Percentiles rank a stretch among this genome's conserved stretches.
These are phyloP conservation scores for Lithodes maja DNA, from an alignment of 2,888 invertebrate genomes.

Conservation along the genomic window DNA sequence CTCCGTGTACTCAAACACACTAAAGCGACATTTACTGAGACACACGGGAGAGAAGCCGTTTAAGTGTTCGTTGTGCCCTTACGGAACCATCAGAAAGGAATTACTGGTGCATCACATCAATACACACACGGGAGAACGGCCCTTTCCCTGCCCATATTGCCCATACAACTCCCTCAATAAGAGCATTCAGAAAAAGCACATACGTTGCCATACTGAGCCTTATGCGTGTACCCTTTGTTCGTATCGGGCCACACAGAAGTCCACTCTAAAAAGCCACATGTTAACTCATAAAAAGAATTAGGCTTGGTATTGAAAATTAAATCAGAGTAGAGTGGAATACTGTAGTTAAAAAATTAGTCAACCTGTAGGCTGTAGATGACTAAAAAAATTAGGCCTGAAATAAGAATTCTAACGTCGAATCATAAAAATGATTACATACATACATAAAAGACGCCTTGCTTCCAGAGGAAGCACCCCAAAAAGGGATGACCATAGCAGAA, in stretches of 20 bases:
- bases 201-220: constrained; percentile 45
- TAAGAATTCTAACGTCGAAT: too few species aligned
- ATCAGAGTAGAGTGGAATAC: too few species aligned
- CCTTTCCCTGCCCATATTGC: constrained; percentile 42
- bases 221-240: constrained; percentile 40
- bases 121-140: constrained; percentile 55
- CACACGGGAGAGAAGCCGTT: constrained; percentile 60
- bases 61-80: constrained; percentile 43
- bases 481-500: too few species aligned
- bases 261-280: constrained; percentile 53
- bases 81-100: constrained; percentile 53
- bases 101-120: constrained; percentile 48
- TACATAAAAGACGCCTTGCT: too few species aligned
- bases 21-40: constrained; percentile 48
- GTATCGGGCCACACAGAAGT: constrained; percentile 41
- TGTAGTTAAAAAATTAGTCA: too few species aligned
- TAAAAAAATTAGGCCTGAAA: too few species aligned
- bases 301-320: too few species aligned
- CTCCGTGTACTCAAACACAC: constrained; percentile 43
- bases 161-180: constrained; percentile 44
- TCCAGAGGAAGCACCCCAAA: too few species aligned
- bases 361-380: too few species aligned
- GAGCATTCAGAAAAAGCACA: constrained; percentile 42
- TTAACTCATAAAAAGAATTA: constrained; percentile 14
- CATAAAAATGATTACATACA: too few species aligned